Evolutionary conservation across 2,888 invertebrate genomes (phyloP).

Genomic region (Tortrix viridana): DNA sequence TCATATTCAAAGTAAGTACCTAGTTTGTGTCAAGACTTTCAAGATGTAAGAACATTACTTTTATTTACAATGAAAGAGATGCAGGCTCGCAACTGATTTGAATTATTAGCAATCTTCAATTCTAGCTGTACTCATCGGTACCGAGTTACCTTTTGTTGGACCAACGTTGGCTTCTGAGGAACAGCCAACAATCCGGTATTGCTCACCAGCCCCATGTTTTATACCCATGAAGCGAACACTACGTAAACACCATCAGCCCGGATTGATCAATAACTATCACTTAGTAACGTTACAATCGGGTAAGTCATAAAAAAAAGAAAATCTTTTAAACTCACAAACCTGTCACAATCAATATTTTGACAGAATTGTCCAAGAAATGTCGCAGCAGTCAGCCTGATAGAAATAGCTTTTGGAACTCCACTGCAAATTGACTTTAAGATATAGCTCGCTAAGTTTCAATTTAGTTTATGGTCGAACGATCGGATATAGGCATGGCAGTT

Average conservation of each 20-base stretch:
- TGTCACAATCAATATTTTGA: conserved; percentile 5
- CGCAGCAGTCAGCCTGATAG: conserved; percentile 20
- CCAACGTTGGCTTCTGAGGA: conserved; percentile 69
- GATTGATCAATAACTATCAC: conserved; percentile 68
- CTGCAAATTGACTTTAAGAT: conserved; percentile 10
- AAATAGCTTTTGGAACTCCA: conserved; percentile 9
- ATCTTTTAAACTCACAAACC: conserved; percentile 18
- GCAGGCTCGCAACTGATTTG: background rate
- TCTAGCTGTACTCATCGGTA: conserved; percentile 19
- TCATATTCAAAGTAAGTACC: no score
- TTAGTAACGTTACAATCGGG: conserved; percentile 52
- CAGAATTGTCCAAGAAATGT: conserved; percentile 2
- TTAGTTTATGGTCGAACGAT: conserved; percentile 4
- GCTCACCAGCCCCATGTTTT: conserved; percentile 84
- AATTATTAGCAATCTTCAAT: background rate
- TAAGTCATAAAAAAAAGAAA: background rate
- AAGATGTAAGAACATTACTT: background rate
- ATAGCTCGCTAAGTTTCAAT: background rate
- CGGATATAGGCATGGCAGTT: conserved; percentile 22
- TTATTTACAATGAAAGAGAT: background rate
- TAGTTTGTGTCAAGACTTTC: no score
- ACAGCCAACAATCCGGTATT: conserved; percentile 86
- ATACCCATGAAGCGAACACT: conserved; percentile 31
- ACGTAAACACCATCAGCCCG: conserved; percentile 1
- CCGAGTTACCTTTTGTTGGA: conserved; percentile 61